Base-by-base conservation (phyloP, 2,888 invertebrate species). In the Leucophenga montana region DNA sequence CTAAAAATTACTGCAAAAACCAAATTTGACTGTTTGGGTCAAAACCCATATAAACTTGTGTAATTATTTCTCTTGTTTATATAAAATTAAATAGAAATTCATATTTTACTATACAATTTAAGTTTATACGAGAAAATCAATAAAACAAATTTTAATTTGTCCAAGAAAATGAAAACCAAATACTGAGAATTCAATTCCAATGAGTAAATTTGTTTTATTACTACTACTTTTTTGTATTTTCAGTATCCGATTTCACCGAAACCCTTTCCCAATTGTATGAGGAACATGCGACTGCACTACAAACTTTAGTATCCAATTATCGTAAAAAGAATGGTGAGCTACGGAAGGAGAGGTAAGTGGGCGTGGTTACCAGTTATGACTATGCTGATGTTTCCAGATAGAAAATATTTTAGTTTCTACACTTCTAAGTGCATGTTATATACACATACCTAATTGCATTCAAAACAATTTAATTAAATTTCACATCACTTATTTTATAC, bases 191-290 rank as follows among this genome's bases (percentile, higher is more conserved):
- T 33, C 31, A 59, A 59, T 31, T 22, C 18, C 22, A 46, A 54
- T 18, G 8, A 18, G 20, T 3, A 9, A 18, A 33, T 39, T 33
- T 59, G n/a, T 33, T 59, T 16, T 6, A 20, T 16, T n/a, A 1
- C 6, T 5, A 2, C 13, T 18, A 16, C 13, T 8, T 8, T 18
- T 46, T 20, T 67, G 46, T 73, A 31, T 56, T 82, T 76, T 48
- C 92, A 97, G 97, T 97, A 88, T 94, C 96, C 78, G 97, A 97
- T 90, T 97, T 97, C 90, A 95, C 95, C 72, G 94, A 95, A 85
- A 95, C 96, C 89, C 90, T 97, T 89, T 94, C 96, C 75, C 94
- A 94, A 85, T 92, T 95, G 87, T 95, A 97, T 90, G 96, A 96
- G 89, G 94, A 94, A 80, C 96, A 97, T 89, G 95, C 96, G 14